A percentile compares a stretch with the other conserved stretches of the same genome.
phyloP scores from a whole-genome alignment of 2,797 vertebrate species.

The Staurois parvus region DNA sequence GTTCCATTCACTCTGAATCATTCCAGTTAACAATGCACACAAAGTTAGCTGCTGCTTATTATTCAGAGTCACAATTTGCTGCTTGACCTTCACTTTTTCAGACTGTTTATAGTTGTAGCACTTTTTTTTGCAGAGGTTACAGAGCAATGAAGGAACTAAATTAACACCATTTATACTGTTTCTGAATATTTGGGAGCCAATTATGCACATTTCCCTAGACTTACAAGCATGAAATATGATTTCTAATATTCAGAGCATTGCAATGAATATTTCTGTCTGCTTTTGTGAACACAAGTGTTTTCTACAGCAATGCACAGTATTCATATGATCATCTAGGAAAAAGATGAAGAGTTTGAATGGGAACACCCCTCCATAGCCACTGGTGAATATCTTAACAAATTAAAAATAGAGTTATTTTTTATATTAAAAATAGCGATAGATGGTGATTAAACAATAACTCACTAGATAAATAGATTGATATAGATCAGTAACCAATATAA shows the following conservation, averaged over 20 bases:
- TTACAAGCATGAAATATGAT: constrained; percentile 53
- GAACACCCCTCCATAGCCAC: not conserved
- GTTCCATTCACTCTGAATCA: not conserved
- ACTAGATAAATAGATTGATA: no score
- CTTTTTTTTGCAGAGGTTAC: constrained; percentile 53
- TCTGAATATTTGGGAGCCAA: constrained; percentile 47
- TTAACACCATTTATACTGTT: constrained; percentile 47
- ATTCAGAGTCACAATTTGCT: constrained; percentile 30
- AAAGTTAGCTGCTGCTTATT: constrained; percentile 41
- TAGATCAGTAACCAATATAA: no score
- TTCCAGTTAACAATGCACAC: constrained; percentile 4
- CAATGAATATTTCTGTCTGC: constrained; percentile 55
- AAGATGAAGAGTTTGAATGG: constrained; percentile 4
- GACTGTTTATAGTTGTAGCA: constrained; percentile 33
- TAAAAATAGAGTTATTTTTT: no score
- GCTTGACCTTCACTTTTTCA: constrained; percentile 44
- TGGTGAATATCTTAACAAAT: not conserved
- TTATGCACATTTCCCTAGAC: constrained; percentile 55
- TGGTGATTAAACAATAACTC: no score
- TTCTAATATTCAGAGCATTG: constrained; percentile 55
- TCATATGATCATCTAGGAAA: constrained; percentile 35
- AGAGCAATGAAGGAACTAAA: constrained; percentile 40
- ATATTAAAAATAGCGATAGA: no score
- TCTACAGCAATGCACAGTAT: constrained; percentile 33
- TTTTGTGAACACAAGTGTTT: constrained; percentile 50